phyloP scores from a whole-genome alignment of 2,797 vertebrate species.

The Mormyrus hasselquistii region DNA sequence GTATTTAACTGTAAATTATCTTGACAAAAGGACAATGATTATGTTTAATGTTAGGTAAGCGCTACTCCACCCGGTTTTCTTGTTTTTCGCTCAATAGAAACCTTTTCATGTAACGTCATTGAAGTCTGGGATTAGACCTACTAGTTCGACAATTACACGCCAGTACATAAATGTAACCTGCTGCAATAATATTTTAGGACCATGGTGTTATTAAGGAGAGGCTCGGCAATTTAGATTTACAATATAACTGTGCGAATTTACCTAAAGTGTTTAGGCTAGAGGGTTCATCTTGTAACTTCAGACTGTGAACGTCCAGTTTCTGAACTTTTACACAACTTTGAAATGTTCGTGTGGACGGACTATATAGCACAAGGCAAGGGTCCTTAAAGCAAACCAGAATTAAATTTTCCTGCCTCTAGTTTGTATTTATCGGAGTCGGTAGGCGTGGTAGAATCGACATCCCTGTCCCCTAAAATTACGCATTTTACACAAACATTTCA shows the following conservation, averaged over 20 bases:
- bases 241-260: neutral
- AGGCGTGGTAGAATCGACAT: neutral
- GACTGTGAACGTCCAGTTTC: neutral
- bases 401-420: neutral
- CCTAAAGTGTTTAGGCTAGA: neutral
- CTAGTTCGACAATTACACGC: neutral
- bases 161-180: neutral
- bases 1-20: conserved; percentile 41
- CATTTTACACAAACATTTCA: neutral
- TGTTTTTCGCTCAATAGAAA: neutral
- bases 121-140: neutral
- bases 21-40: conserved; percentile 45
- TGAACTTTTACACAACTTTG: neutral
- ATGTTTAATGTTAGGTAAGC: conserved; percentile 40
- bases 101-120: neutral
- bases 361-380: neutral
- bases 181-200: neutral
- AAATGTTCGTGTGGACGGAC: neutral
- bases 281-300: neutral
- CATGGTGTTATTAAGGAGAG: neutral
- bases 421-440: neutral
- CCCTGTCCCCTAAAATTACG: neutral
- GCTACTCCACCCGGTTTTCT: conserved; percentile 33
- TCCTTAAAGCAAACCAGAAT: neutral
- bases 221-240: neutral